A percentile compares a stretch with the other conserved stretches of the same genome.
Evolutionary conservation across 2,888 invertebrate species (phyloP).

Genomic region (Agrochola macilenta): DNA sequence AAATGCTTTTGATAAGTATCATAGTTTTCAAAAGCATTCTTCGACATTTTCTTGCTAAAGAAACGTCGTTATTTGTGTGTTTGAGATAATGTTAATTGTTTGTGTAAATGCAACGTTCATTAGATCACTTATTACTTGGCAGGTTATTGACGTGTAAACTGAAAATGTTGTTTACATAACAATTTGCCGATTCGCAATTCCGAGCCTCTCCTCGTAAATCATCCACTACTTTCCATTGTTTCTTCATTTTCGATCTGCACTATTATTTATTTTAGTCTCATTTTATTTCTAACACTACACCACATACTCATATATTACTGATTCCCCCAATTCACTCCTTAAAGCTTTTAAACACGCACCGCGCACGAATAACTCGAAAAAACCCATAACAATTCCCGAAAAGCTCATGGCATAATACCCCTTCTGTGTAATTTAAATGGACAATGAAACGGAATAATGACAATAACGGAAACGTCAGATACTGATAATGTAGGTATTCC

Average conservation of each 20-base stretch:
- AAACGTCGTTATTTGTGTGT: background rate
- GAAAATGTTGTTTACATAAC: conserved; percentile 6
- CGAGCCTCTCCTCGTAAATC: background rate
- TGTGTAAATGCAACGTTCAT: conserved; percentile 27
- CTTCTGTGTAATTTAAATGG: too few relatives aligned
- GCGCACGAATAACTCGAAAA: background rate
- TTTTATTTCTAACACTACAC: background rate
- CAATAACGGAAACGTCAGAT: too few relatives aligned
- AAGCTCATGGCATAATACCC: background rate
- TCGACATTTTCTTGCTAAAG: too few relatives aligned
- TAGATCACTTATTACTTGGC: conserved; percentile 22
- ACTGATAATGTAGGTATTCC: background rate
- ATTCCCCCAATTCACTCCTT: conserved; percentile 5
- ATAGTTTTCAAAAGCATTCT: too few relatives aligned
- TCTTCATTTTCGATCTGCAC: too few relatives aligned
- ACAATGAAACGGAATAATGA: background rate
- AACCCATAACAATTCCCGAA: background rate
- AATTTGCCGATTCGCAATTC: background rate
- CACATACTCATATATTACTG: too few relatives aligned
- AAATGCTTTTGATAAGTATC: background rate
- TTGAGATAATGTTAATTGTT: conserved; percentile 25
- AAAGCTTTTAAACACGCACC: conserved; percentile 19
- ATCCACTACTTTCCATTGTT: background rate
- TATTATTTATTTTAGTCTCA: background rate
- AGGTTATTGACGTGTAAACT: conserved; percentile 26